phyloP scores from a whole-genome alignment of 1,140 invertebrate genomes.

The Periplaneta americana region DNA sequence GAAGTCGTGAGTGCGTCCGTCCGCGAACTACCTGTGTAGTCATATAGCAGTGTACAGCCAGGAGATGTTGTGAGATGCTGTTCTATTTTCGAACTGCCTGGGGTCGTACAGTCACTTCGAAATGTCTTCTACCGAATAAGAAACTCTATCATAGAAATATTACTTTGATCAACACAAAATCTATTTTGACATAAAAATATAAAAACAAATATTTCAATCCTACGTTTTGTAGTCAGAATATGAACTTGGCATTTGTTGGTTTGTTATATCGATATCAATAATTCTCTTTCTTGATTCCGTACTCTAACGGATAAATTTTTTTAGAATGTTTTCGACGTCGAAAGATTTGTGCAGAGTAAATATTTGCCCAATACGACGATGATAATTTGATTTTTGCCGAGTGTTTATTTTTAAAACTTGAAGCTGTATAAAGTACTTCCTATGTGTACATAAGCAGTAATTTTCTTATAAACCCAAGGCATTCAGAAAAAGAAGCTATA shows the following conservation, averaged over 20 bases:
- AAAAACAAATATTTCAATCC: too few relatives aligned
- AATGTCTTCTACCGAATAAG: not conserved
- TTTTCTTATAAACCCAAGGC: not conserved
- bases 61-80: not conserved
- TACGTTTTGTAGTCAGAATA: too few relatives aligned
- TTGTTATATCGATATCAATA: too few relatives aligned
- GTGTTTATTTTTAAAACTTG: not conserved
- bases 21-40: not conserved
- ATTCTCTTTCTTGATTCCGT: too few relatives aligned
- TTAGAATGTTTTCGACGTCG: too few relatives aligned
- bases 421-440: not conserved
- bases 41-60: not conserved
- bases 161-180: too few relatives aligned
- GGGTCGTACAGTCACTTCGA: not conserved
- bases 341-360: not conserved
- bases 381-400: not conserved
- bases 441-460: not conserved
- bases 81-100: not conserved
- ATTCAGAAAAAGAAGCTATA: not conserved
- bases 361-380: not conserved
- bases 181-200: too few relatives aligned
- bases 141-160: not conserved
- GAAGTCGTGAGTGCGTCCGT: too few relatives aligned
- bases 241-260: too few relatives aligned
- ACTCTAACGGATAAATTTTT: too few relatives aligned